phyloP scores from a whole-genome alignment of 2,113 vertebrate species.

The Porphyrio hochstetteri region DNA sequence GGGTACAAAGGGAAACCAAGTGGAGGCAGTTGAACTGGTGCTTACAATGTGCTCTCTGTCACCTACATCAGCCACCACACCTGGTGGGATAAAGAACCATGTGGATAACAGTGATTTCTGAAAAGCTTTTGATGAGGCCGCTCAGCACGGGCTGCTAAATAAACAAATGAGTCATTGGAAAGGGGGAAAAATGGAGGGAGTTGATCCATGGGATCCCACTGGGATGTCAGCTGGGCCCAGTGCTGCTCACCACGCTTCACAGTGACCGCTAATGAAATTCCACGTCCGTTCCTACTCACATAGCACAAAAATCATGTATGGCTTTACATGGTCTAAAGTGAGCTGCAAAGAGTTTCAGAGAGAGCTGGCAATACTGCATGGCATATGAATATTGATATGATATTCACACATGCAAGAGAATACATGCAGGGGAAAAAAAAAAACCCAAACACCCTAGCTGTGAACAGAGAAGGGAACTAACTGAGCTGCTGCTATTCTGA shows the following conservation, averaged over 20 bases:
- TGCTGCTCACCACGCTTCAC: background rate
- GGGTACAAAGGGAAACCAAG: background rate
- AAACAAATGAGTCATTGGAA: background rate
- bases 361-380: background rate
- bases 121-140: background rate
- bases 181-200: background rate
- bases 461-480: background rate
- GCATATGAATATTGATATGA: background rate
- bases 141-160: background rate
- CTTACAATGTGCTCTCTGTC: background rate
- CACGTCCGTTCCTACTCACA: background rate
- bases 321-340: background rate
- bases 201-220: background rate
- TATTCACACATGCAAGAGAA: background rate
- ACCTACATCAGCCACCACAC: background rate
- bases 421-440: rapidly evolving
- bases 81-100: background rate
- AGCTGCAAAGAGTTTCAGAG: background rate
- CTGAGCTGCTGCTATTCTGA: background rate
- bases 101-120: background rate
- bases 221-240: background rate
- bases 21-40: background rate
- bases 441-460: background rate
- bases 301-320: background rate
- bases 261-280: background rate